A percentile compares a stretch with the other conserved stretches of the same genome.
These are phyloP conservation scores for Eupeodes corollae DNA, from an alignment of 1,140 invertebrate genomes.

Conservation along the genomic window DNA sequence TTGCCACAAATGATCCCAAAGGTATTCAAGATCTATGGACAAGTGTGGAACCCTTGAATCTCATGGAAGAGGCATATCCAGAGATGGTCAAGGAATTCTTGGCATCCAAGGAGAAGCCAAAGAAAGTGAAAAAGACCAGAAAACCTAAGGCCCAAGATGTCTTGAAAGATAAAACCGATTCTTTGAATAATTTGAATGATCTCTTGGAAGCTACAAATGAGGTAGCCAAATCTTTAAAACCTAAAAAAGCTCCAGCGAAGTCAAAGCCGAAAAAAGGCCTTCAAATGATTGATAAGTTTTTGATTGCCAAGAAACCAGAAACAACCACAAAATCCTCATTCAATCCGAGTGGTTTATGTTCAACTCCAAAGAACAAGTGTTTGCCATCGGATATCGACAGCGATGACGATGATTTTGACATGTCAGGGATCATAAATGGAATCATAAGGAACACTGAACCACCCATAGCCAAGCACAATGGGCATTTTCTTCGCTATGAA, in stretches of 20 bases:
- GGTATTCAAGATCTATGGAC: constrained; percentile 42
- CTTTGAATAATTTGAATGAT: constrained; percentile 29
- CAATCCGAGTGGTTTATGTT: constrained; percentile 15
- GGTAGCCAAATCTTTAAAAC: constrained; percentile 6
- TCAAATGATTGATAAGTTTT: constrained; percentile 35
- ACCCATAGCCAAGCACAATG: constrained; percentile 14
- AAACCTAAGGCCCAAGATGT: constrained; percentile 38
- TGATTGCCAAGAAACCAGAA: constrained; percentile 12
- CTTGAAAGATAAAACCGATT: constrained; percentile 24
- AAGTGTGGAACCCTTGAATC: constrained; percentile 55
- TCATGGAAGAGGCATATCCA: constrained; percentile 54
- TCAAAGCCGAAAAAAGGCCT: constrained; percentile 17
- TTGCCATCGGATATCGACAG: constrained; percentile 24
- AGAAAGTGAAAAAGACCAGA: constrained; percentile 29
- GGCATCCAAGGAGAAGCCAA: constrained; percentile 43
- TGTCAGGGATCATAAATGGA: constrained; percentile 49
- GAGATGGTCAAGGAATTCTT: constrained; percentile 49
- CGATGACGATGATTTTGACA: constrained; percentile 39
- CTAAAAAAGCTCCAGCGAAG: constrained; percentile 5
- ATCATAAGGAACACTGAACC: constrained; percentile 39
- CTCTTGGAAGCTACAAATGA: constrained; percentile 17
- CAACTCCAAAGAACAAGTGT: constrained; percentile 22
- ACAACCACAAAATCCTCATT: constrained; percentile 10
- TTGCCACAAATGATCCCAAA: constrained; percentile 30
- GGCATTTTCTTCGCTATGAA: constrained; percentile 22